Conservation (phyloP, 1,140 invertebrate genomes). For the Popillia japonica region DNA sequence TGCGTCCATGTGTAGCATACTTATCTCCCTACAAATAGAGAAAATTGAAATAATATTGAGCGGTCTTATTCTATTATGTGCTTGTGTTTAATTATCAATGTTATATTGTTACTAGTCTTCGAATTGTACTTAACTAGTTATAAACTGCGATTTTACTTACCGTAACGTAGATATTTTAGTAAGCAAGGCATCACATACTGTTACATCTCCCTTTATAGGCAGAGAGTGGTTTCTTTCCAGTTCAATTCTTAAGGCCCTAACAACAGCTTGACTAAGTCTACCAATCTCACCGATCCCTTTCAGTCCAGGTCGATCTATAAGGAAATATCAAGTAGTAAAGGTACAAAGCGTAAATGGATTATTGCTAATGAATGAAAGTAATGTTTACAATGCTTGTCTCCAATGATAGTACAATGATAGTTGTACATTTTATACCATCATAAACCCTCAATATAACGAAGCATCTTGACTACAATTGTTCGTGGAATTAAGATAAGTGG, state of each 20-base stretch:
- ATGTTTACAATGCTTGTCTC: background rate
- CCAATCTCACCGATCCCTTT: conserved; percentile 87
- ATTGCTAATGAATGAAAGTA: background rate
- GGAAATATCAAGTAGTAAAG: conserved; percentile 30
- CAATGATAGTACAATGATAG: too few relatives aligned
- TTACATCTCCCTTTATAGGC: conserved; percentile 89
- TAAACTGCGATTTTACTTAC: conserved; percentile 59
- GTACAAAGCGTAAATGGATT: too few relatives aligned
- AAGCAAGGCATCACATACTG: conserved; percentile 85
- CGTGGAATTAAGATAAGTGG: too few relatives aligned
- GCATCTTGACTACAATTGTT: too few relatives aligned
- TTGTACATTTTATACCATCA: too few relatives aligned
- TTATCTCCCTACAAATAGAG: conserved; percentile 78
- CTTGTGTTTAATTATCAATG: background rate
- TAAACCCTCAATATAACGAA: too few relatives aligned
- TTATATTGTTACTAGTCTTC: background rate
- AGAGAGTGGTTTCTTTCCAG: conserved; percentile 85
- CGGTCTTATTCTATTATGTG: background rate
- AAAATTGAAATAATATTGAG: conserved; percentile 37
- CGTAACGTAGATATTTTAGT: conserved; percentile 88
- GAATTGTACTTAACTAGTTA: background rate
- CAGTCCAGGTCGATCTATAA: conserved; percentile 86
- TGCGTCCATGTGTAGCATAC: conserved; percentile 91
- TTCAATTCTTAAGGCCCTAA: conserved; percentile 87
- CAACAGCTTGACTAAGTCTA: conserved; percentile 88